phyloP scores from a whole-genome alignment of 2,113 vertebrate genomes.

The Platysteira castanea region DNA sequence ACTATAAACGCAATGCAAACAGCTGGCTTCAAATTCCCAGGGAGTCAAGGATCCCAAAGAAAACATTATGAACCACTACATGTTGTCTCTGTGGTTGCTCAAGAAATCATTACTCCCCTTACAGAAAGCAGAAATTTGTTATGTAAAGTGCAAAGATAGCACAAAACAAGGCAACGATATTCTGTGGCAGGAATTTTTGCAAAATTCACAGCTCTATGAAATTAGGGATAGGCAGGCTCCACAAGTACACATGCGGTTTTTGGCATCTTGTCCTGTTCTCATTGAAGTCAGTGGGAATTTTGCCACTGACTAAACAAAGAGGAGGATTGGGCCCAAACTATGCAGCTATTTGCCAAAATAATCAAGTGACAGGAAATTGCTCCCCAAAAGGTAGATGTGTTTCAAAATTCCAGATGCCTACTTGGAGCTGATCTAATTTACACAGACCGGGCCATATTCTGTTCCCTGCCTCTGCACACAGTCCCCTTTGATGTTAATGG shows the following conservation, averaged over 20 bases:
- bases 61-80: background rate
- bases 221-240: background rate
- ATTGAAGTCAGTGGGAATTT: background rate
- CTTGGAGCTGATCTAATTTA: constrained; percentile 34
- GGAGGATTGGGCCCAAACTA: background rate
- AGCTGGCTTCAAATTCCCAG: constrained; percentile 13
- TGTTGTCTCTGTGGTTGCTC: background rate
- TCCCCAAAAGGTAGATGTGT: constrained; percentile 30
- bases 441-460: background rate
- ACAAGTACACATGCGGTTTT: accelerated
- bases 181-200: background rate
- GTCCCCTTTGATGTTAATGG: constrained; percentile 18
- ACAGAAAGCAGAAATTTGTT: background rate
- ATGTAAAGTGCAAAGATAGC: background rate
- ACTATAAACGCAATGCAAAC: background rate
- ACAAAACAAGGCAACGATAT: background rate
- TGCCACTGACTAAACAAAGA: constrained; percentile 8
- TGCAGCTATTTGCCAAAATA: constrained; percentile 44
- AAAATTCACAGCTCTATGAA: background rate
- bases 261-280: background rate
- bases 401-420: constrained; percentile 43
- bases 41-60: constrained; percentile 1
- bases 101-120: background rate
- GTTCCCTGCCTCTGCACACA: background rate
- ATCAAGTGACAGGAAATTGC: constrained; percentile 56